Percentiles rank a stretch among this genome's conserved stretches.
Evolutionary conservation across 2,797 vertebrate species (phyloP).

Genomic region (Rhinatrema bivittatum): DNA sequence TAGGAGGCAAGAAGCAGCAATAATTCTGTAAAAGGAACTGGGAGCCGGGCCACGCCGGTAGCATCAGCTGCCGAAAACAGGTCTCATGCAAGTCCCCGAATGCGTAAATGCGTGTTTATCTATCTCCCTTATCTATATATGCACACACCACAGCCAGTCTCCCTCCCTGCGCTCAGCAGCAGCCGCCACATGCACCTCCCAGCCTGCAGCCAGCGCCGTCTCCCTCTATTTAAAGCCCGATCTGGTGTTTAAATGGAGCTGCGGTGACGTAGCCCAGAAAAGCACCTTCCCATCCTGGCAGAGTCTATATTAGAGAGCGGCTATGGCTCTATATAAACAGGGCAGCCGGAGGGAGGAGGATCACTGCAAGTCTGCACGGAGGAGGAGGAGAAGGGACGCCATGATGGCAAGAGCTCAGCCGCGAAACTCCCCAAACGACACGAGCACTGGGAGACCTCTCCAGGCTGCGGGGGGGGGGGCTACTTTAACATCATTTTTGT

Average conservation of each 20-base stretch:
- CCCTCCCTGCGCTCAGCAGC: conserved; percentile 36
- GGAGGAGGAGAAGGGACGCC: neutral
- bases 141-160: too few relatives aligned
- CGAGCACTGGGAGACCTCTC: neutral
- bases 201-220: conserved; percentile 55
- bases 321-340: conserved; percentile 95
- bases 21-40: conserved; percentile 2
- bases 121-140: too few relatives aligned
- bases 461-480: conserved; percentile 1
- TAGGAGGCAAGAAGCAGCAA: too few relatives aligned
- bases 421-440: too few relatives aligned
- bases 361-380: conserved; percentile 41
- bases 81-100: too few relatives aligned
- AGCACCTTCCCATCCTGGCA: conserved; percentile 94
- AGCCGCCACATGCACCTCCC: conserved; percentile 55
- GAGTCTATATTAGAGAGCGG: conserved; percentile 97
- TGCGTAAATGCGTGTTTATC: conserved; percentile 7
- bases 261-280: conserved; percentile 88
- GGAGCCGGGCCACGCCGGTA: too few relatives aligned
- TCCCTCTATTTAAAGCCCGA: conserved; percentile 90
- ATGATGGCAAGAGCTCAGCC: too few relatives aligned
- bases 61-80: conserved; percentile 11
- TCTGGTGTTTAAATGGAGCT: conserved; percentile 90
- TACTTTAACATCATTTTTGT: too few relatives aligned
- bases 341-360: conserved; percentile 81